Conservation (phyloP, 2,797 vertebrate species). For the Gymnothorax javanicus region DNA sequence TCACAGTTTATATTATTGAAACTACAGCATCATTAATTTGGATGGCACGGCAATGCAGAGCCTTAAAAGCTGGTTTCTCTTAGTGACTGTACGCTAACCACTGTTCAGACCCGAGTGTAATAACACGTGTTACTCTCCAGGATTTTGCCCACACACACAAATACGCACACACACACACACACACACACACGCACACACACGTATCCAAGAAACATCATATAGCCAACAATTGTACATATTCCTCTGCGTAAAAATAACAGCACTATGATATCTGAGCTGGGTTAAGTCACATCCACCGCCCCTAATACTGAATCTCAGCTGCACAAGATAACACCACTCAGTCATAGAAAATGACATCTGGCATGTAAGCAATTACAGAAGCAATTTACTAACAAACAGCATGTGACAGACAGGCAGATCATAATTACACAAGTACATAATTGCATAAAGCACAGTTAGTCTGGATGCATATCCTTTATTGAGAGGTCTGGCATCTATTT, state of each 20-base stretch:
- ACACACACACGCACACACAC: not conserved
- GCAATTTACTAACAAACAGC: constrained; percentile 34
- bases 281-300: not conserved
- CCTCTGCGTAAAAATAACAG: not conserved
- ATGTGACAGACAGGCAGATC: not conserved
- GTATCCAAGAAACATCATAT: not conserved
- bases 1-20: no score
- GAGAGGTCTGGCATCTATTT: not conserved
- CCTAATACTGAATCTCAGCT: constrained; percentile 20
- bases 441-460: not conserved
- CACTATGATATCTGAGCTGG: not conserved
- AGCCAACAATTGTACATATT: not conserved
- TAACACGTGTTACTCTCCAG: no score
- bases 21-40: no score
- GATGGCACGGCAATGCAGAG: no score
- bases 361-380: constrained; percentile 37
- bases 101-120: no score
- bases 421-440: not conserved
- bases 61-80: no score
- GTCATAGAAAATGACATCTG: constrained; percentile 28
- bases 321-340: constrained; percentile 38
- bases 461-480: not conserved
- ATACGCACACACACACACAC: no score
- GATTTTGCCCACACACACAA: no score
- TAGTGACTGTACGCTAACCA: no score